Conservation (phyloP, 2,888 invertebrate genomes). For the Muschampia staudingeri region DNA sequence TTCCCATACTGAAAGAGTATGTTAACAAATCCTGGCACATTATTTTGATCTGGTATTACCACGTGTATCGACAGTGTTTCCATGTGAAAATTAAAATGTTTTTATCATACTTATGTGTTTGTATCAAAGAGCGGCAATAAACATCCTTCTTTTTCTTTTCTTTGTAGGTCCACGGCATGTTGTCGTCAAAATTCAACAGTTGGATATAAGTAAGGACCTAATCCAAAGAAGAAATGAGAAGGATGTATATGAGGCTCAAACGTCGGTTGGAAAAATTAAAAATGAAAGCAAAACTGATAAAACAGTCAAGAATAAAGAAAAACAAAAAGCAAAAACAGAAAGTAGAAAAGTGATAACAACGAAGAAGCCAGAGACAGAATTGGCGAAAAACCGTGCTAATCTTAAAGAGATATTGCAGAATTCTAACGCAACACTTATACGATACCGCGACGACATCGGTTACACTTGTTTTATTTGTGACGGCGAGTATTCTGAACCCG, state of each 20-base stretch:
- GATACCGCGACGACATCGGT: conserved; percentile 73
- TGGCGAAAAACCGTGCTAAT: conserved; percentile 65
- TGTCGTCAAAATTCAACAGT: neutral
- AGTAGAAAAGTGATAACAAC: neutral
- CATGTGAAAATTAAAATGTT: neutral
- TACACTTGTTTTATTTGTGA: conserved; percentile 82
- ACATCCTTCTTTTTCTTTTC: conserved; percentile 10
- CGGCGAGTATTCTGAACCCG: conserved; percentile 75
- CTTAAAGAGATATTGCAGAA: conserved; percentile 59
- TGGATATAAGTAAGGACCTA: conserved; percentile 1
- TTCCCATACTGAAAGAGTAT: too few relatives aligned
- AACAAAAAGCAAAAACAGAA: conserved; percentile 22
- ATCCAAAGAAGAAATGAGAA: neutral
- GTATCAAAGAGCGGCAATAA: neutral
- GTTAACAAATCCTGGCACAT: too few relatives aligned
- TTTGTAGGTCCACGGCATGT: conserved; percentile 20
- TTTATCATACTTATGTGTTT: neutral
- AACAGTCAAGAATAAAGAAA: neutral
- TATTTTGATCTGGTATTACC: too few relatives aligned
- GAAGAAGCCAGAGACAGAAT: conserved; percentile 10
- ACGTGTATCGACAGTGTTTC: neutral
- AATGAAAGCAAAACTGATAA: neutral
- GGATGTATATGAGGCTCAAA: neutral
- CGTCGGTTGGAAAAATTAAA: neutral
- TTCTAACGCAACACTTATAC: conserved; percentile 82